These are phyloP conservation scores for Diachasma alloeum DNA, from an alignment of 1,140 invertebrate genomes.

Conservation along the genomic window DNA sequence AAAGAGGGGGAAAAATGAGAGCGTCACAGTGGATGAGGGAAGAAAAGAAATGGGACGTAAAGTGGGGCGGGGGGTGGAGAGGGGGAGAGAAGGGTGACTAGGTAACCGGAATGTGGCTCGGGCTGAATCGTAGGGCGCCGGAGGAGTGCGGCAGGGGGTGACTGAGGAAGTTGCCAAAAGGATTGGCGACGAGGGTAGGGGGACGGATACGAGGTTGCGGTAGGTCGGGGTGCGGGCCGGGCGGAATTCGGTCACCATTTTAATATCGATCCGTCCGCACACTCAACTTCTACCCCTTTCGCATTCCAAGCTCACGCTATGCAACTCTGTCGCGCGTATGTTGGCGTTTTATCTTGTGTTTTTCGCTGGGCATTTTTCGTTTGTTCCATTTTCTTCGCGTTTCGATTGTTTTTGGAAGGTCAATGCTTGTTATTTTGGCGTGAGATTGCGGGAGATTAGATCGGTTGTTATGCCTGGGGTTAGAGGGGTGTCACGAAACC, in stretches of 20 bases:
- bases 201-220: conserved; percentile 54
- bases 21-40: conserved; percentile 11
- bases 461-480: too few species aligned
- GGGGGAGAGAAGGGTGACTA: conserved; percentile 21
- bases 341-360: neutral
- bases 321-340: neutral
- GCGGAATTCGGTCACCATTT: conserved; percentile 66
- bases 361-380: neutral
- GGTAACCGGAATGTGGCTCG: conserved; percentile 27
- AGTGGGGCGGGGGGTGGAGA: neutral
- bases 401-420: too few species aligned
- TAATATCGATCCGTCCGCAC: conserved; percentile 61
- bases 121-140: conserved; percentile 4
- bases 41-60: conserved; percentile 12
- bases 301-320: conserved; percentile 28
- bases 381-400: neutral
- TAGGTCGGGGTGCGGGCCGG: conserved; percentile 54
- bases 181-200: conserved; percentile 20
- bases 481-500: too few species aligned
- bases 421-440: too few species aligned
- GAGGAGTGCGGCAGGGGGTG: conserved; percentile 17
- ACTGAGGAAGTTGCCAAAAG: conserved; percentile 22
- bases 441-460: too few species aligned
- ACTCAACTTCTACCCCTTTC: neutral
- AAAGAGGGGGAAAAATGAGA: conserved; percentile 8